A percentile compares a stretch with the other conserved stretches of the same genome.
Conservation (phyloP, 2,113 vertebrate genomes). For the Setophaga kirtlandii region DNA sequence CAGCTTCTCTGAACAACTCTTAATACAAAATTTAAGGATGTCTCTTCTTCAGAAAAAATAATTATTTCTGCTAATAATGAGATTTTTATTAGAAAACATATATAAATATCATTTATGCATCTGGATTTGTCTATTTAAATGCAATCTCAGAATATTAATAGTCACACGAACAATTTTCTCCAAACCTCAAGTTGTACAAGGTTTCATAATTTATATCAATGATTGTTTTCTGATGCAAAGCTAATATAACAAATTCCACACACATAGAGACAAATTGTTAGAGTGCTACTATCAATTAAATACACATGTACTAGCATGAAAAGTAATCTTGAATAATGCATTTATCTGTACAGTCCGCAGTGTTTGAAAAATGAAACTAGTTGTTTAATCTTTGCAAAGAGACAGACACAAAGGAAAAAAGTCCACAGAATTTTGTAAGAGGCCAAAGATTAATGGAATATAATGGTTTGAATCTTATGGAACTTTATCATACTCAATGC, state of each 20-base stretch:
- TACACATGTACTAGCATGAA: background rate
- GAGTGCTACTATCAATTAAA: background rate
- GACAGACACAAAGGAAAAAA: background rate
- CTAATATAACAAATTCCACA: background rate
- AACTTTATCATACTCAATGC: background rate
- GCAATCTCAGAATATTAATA: background rate
- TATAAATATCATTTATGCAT: background rate
- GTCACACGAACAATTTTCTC: background rate
- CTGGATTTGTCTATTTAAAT: background rate
- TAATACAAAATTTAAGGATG: background rate
- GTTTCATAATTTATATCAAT: background rate
- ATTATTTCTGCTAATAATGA: background rate
- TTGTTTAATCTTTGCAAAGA: background rate
- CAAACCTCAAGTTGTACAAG: background rate
- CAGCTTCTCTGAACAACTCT: background rate
- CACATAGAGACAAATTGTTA: background rate
- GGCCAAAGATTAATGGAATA: background rate
- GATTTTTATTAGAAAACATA: background rate
- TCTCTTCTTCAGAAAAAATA: background rate
- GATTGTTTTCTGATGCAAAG: background rate
- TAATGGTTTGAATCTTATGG: background rate
- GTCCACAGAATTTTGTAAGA: background rate
- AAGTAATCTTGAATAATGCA: background rate
- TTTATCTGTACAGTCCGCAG: background rate
- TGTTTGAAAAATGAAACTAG: background rate